phyloP scores from a whole-genome alignment of 2,888 invertebrate genomes.

The Perizoma affinitatum region DNA sequence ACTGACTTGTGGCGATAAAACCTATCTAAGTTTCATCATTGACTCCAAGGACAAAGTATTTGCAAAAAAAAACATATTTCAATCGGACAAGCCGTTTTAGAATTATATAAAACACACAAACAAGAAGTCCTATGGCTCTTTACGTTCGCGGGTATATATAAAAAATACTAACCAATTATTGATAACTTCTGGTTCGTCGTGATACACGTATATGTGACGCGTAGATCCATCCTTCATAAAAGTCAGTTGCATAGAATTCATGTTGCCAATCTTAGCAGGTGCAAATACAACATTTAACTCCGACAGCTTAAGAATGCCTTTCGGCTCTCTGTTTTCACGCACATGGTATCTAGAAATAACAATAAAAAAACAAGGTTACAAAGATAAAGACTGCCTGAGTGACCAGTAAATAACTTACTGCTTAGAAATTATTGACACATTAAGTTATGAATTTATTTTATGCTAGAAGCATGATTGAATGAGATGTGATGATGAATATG shows the following conservation, averaged over 20 bases:
- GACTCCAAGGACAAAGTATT: too few relatives aligned
- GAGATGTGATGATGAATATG: conserved; percentile 21
- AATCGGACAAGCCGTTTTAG: too few relatives aligned
- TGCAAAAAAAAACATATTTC: too few relatives aligned
- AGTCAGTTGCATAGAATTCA: conserved; percentile 93
- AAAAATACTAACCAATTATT: conserved; percentile 87
- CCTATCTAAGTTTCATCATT: too few relatives aligned
- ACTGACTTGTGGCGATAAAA: too few relatives aligned
- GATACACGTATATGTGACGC: conserved; percentile 93
- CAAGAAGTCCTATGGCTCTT: too few relatives aligned
- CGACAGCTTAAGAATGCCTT: conserved; percentile 91
- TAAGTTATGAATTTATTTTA: conserved; percentile 14
- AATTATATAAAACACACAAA: too few relatives aligned
- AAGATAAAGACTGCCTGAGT: background rate
- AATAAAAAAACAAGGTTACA: conserved; percentile 27
- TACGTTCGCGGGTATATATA: too few relatives aligned
- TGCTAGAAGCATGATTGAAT: conserved; percentile 22
- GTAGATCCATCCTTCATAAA: conserved; percentile 94
- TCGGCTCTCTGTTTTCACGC: conserved; percentile 90
- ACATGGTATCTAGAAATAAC: conserved; percentile 84
- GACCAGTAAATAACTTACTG: background rate
- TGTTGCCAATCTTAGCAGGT: conserved; percentile 90
- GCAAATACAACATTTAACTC: conserved; percentile 94
- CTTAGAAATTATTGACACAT: conserved; percentile 6
- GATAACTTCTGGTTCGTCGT: conserved; percentile 93